Percentiles rank a stretch among this genome's conserved stretches.
Evolutionary conservation across 1,140 invertebrate species (phyloP).

Genomic region (Meloidogyne hapla): DNA sequence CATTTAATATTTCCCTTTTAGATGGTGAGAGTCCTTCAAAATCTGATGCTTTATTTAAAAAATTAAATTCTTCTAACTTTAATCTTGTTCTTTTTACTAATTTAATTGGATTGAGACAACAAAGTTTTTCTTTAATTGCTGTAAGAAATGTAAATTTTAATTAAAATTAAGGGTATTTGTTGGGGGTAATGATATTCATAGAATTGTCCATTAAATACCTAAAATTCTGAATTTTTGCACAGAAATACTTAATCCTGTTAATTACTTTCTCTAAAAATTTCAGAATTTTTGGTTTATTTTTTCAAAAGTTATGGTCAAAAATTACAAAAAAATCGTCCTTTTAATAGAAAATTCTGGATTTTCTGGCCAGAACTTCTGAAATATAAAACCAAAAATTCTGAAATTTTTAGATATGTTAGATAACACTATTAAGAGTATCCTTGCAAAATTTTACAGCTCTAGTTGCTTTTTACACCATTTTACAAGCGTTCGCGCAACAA

Average conservation of each 20-base stretch:
- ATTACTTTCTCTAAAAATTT: no score
- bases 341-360: not conserved
- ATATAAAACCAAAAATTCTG: not conserved
- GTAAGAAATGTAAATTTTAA: conserved; percentile 17
- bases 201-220: no score
- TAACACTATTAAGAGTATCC: not conserved
- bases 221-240: no score
- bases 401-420: no score
- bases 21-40: conserved; percentile 24
- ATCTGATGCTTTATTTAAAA: conserved; percentile 15
- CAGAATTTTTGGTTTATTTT: no score
- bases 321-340: no score
- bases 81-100: conserved; percentile 17
- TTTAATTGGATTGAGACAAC: not conserved
- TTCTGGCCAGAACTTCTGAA: not conserved
- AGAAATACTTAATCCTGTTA: no score
- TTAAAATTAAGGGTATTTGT: no score
- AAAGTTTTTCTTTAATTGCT: conserved; percentile 12
- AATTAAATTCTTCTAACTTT: not conserved
- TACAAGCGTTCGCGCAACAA: not conserved
- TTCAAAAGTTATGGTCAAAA: no score
- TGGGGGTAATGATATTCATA: no score
- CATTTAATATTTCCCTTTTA: not conserved
- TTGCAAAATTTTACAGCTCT: not conserved
- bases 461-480: not conserved